Conservation (phyloP, 2,888 invertebrate genomes). For the Cheilosia vulpina region DNA sequence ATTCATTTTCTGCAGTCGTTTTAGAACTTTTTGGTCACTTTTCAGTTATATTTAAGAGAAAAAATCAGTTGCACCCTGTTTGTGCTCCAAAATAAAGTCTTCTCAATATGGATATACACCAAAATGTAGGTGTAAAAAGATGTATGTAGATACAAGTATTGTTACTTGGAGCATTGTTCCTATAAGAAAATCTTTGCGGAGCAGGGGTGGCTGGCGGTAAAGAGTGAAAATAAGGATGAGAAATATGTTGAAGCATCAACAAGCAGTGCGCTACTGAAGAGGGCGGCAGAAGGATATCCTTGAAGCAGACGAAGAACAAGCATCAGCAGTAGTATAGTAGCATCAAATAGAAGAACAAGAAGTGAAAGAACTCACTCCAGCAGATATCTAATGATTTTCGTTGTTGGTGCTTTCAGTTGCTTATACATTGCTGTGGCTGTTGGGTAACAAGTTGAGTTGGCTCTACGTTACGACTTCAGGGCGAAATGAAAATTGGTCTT, state of each 20-base stretch:
- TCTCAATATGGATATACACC: constrained; percentile 62
- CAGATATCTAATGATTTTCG: constrained; percentile 70
- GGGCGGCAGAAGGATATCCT: constrained; percentile 65
- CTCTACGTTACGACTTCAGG: constrained; percentile 26
- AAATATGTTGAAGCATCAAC: constrained; percentile 69
- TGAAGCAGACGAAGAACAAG: constrained; percentile 68
- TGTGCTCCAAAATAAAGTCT: constrained; percentile 52
- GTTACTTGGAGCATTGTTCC: constrained; percentile 71
- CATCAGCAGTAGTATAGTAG: constrained; percentile 46
- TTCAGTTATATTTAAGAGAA: too few species aligned
- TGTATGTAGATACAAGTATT: constrained; percentile 68
- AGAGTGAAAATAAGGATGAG: constrained; percentile 41
- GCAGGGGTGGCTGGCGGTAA: neutral
- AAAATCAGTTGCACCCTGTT: constrained; percentile 45
- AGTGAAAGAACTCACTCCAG: constrained; percentile 52
- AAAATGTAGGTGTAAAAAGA: constrained; percentile 68
- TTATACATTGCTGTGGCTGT: constrained; percentile 31
- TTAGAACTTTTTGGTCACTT: too few species aligned
- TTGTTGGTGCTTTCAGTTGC: constrained; percentile 52
- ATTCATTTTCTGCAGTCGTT: too few species aligned
- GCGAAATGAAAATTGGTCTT: constrained; percentile 49
- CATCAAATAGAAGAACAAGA: constrained; percentile 51
- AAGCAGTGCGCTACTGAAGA: constrained; percentile 59
- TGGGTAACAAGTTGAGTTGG: constrained; percentile 45
- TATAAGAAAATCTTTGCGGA: constrained; percentile 52